These are phyloP conservation scores for Pangasius sanitwongsei DNA, from an alignment of 2,797 vertebrate species.

Conservation along the genomic window DNA sequence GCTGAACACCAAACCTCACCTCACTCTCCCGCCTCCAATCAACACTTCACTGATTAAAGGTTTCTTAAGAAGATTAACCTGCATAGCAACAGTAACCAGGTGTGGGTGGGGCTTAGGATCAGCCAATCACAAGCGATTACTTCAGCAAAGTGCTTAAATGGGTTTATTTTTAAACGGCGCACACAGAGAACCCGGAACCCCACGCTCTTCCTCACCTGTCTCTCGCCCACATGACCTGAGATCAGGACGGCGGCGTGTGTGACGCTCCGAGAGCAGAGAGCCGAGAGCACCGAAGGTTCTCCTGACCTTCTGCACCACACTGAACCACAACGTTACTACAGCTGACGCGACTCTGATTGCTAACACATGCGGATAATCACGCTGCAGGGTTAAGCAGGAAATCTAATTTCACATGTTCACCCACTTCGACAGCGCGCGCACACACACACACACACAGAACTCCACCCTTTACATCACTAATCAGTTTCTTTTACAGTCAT, in stretches of 20 bases:
- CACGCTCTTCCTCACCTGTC: not conserved
- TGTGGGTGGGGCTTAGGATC: not conserved
- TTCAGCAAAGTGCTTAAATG: not conserved
- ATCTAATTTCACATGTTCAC: constrained; percentile 17
- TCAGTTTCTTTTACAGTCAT: not conserved
- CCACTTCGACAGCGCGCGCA: not conserved
- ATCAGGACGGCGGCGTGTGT: not conserved
- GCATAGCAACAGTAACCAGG: not conserved
- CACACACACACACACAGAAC: not conserved
- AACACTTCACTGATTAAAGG: not conserved
- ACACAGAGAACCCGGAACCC: not conserved
- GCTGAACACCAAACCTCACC: not conserved
- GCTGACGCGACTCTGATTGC: not conserved
- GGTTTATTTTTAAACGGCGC: not conserved
- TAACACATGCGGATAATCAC: constrained; percentile 18
- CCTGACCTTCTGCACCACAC: not conserved
- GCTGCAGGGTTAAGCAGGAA: not conserved
- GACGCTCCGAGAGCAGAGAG: not conserved
- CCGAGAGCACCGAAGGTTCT: not conserved
- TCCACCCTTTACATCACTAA: not conserved
- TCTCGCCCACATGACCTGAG: not conserved
- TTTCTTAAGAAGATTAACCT: not conserved
- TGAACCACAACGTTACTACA: not conserved
- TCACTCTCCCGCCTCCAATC: not conserved
- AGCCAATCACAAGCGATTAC: not conserved